These are phyloP conservation scores for Helicoverpa zea DNA, from an alignment of 1,140 invertebrate genomes.

Conservation along the genomic window DNA sequence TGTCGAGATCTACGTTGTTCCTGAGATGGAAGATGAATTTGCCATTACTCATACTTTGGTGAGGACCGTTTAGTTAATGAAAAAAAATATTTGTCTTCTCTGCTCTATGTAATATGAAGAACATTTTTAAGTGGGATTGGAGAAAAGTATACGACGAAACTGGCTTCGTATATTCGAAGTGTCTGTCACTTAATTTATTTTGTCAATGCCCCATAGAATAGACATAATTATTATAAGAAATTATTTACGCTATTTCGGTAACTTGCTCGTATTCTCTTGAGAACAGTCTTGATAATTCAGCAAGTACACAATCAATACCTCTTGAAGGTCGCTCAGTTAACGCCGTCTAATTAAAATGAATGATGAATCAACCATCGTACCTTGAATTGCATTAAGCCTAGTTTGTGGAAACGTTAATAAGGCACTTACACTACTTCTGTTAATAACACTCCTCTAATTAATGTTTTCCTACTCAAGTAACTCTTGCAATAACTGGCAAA, in stretches of 20 bases:
- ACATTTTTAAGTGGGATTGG: too few species aligned
- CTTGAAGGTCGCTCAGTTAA: slow-evolving; percentile 4
- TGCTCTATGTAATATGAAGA: too few species aligned
- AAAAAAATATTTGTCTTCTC: background rate
- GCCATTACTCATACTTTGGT: background rate
- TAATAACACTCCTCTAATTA: slow-evolving; percentile 17
- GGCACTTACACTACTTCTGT: slow-evolving; percentile 20
- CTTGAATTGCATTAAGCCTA: slow-evolving; percentile 32
- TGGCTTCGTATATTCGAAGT: too few species aligned
- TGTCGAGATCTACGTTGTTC: background rate
- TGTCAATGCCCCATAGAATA: background rate
- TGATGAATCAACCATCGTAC: slow-evolving; percentile 14
- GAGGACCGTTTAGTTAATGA: background rate
- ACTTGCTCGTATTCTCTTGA: background rate
- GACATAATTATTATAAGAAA: background rate
- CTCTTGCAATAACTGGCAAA: background rate
- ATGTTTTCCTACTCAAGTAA: slow-evolving; percentile 13
- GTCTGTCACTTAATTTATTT: background rate
- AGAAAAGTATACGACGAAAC: too few species aligned
- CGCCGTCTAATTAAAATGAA: slow-evolving; percentile 22
- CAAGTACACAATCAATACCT: slow-evolving; percentile 18
- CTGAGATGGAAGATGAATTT: background rate
- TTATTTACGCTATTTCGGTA: background rate
- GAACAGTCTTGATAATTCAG: slow-evolving; percentile 2
- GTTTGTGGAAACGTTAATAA: slow-evolving; percentile 9